Evolutionary conservation across 2,797 vertebrate genomes (phyloP).

Genomic region (Coccyzus lansbergi): DNA sequence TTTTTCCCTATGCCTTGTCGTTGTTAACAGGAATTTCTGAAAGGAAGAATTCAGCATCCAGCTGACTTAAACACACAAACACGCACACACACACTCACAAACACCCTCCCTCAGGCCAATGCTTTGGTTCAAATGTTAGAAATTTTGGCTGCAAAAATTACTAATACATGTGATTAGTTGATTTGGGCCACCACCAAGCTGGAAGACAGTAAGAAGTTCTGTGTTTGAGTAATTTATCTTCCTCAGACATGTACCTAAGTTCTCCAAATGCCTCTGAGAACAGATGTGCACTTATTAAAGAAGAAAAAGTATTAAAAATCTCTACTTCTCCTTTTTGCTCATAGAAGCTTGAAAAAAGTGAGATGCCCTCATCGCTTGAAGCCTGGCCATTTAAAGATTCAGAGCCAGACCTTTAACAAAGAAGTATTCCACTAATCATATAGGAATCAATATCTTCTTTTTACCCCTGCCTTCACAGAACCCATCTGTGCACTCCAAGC

Average conservation of each 20-base stretch:
- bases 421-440: neutral
- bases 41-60: neutral
- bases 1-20: neutral
- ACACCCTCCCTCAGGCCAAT: neutral
- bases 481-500: neutral
- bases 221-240: neutral
- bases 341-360: neutral
- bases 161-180: neutral
- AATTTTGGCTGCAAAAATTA: neutral
- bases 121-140: neutral
- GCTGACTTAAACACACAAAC: neutral
- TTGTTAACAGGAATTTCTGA: neutral
- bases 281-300: neutral
- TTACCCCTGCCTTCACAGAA: neutral
- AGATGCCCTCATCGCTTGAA: neutral
- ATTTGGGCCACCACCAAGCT: neutral
- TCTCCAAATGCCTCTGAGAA: neutral
- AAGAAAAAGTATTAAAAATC: neutral
- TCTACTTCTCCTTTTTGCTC: neutral
- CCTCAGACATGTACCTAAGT: neutral
- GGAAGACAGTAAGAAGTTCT: neutral
- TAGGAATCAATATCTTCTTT: neutral
- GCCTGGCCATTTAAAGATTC: neutral
- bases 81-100: no score
- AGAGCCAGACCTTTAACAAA: neutral